Conservation (phyloP, 2,888 invertebrate genomes). For the Acanthosepion lycidas region DNA sequence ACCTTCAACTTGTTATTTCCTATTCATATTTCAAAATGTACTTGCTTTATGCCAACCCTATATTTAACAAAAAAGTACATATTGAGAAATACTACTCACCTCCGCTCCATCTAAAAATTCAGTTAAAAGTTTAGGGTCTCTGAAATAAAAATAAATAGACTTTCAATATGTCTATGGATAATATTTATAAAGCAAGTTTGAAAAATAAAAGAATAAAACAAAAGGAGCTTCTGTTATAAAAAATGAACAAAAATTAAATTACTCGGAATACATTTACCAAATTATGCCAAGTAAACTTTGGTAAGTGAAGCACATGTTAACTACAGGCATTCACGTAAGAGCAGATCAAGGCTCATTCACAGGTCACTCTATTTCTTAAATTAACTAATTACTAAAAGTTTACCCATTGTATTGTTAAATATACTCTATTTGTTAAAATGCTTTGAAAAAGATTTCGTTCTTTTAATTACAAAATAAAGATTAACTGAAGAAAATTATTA, state of each 20-base stretch:
- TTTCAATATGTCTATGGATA: not conserved
- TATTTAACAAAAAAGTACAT: not conserved
- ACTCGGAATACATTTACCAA: not conserved
- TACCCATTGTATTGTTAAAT: not conserved
- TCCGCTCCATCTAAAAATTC: conserved; percentile 51
- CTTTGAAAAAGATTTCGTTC: too few relatives aligned
- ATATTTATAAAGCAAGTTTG: not conserved
- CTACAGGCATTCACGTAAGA: not conserved
- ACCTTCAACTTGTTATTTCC: not conserved
- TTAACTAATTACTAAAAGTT: not conserved
- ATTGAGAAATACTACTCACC: conserved; percentile 48
- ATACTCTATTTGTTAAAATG: not conserved
- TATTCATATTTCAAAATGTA: not conserved
- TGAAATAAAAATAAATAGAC: not conserved
- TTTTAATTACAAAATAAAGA: too few relatives aligned
- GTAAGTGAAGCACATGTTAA: not conserved
- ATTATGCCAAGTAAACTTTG: not conserved
- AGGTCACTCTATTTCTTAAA: not conserved
- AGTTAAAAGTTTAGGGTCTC: conserved; percentile 49
- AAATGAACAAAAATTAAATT: not conserved
- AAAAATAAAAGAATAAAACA: not conserved
- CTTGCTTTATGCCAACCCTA: not conserved
- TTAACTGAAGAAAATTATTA: too few relatives aligned
- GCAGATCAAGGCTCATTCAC: not conserved
- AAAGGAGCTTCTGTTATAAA: too few relatives aligned